Percentiles rank a stretch among this genome's conserved stretches.
Evolutionary conservation across 2,888 invertebrate genomes (phyloP).

Genomic region (Ichneumoninae sp.): DNA sequence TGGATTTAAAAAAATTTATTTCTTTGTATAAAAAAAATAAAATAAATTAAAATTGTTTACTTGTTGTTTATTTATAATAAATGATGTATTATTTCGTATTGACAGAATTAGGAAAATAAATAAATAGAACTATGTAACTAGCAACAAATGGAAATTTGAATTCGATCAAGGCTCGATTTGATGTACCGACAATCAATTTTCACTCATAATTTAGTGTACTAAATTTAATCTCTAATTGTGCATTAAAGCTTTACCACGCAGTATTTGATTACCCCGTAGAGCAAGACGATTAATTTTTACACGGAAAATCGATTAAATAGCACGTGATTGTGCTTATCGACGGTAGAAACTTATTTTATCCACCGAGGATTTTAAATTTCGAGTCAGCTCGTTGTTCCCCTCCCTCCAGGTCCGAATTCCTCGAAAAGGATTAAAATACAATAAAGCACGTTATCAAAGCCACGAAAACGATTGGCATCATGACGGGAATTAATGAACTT

Average conservation of each 20-base stretch:
- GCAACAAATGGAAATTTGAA: neutral
- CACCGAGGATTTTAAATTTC: too few species aligned
- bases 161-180: neutral
- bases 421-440: neutral
- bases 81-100: neutral
- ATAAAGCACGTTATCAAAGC: neutral
- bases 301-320: too few species aligned
- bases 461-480: neutral
- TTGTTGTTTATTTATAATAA: neutral
- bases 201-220: neutral
- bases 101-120: neutral
- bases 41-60: neutral
- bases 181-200: neutral
- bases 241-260: neutral
- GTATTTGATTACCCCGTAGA: too few species aligned
- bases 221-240: neutral
- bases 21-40: neutral
- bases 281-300: too few species aligned
- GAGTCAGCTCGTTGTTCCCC: too few species aligned
- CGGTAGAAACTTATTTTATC: too few species aligned
- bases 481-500: conserved; percentile 59
- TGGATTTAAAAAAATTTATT: neutral
- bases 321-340: too few species aligned
- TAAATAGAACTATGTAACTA: neutral
- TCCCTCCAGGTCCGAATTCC: too few species aligned